Evolutionary conservation across 35 echinoderm and acorn worm species (phyloP), one percentile per base, ranked within the genome.

Genomic region (Heliocidaris tuberculata): DNA sequence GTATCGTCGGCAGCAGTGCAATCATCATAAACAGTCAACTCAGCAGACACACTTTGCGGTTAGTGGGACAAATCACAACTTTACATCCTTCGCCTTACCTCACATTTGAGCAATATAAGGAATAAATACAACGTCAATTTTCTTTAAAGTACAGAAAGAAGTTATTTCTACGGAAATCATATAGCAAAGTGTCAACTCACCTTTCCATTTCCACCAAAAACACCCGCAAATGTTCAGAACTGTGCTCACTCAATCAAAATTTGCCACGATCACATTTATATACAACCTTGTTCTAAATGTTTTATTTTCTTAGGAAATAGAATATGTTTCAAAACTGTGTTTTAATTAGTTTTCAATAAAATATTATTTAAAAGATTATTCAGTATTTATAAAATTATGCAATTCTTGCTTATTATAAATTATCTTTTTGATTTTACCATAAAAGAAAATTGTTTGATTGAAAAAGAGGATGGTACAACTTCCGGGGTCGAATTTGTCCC

Each of bases 381-480:
- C 17, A 21, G 4, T 21, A 24, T 70, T 70, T 70, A 52, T 52
- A 10, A 10, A 0, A 13, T 52, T 13, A 52, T 21, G 15, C 6
- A 27, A 21, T 4, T 70, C 4, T 27, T 70, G 6, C 5, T 70
- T 70, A 19, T 27, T 70, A 24, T 70, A 27, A 70, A 70, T 24
- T 10, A 10, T 11, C 6, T 86, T 86, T 86, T 86, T 86, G 7
- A 10, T 86, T 3, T 86, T 29, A 24, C 16, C 24, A 86, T 86
- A 24, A 86, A 86, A 31, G 8, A 35, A 35, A 32, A 35, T 88
- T 35, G 86, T 32, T 88, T 88, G 31, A 88, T 32, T 70, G 5
- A 70, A 70, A 70, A 70, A 70, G 60, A 88, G 86, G 86, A 35
- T 88, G 86, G 86, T 88, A 88, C 86, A 88, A 88, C 86, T 88